A percentile compares a stretch with the other conserved stretches of the same genome.
These are phyloP conservation scores for Epinotia bilunana DNA, from an alignment of 2,888 invertebrate species.

Conservation along the genomic window DNA sequence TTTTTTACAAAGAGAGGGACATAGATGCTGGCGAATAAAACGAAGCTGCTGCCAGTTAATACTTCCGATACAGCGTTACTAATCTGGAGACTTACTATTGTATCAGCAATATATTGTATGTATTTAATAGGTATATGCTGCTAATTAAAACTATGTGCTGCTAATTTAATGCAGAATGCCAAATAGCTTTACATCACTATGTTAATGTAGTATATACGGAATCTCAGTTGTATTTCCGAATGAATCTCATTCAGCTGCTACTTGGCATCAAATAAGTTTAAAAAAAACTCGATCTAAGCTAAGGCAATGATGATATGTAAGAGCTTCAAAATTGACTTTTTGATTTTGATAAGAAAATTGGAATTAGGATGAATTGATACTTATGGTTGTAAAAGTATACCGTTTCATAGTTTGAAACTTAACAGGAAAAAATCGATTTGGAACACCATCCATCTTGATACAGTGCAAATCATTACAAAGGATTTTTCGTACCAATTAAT, in stretches of 20 bases:
- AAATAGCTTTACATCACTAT: constrained; percentile 3
- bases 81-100: not conserved
- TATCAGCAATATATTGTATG: not conserved
- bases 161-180: constrained; percentile 16
- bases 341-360: not conserved
- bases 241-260: not conserved
- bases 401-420: not conserved
- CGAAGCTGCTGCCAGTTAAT: not conserved
- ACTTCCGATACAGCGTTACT: not conserved
- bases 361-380: not conserved
- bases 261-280: not conserved
- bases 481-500: not conserved
- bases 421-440: not conserved
- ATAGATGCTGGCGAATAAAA: not conserved
- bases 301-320: not conserved
- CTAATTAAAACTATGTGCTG: not conserved
- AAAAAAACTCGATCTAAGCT: not conserved
- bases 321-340: not conserved
- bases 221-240: not conserved
- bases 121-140: not conserved
- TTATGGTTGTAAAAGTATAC: not conserved
- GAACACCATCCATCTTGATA: no score
- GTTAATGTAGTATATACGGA: not conserved
- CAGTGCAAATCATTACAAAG: not conserved
- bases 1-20: not conserved